Evolutionary conservation across 2,113 vertebrate species (phyloP).

Genomic region (Cebidichthys violaceus): DNA sequence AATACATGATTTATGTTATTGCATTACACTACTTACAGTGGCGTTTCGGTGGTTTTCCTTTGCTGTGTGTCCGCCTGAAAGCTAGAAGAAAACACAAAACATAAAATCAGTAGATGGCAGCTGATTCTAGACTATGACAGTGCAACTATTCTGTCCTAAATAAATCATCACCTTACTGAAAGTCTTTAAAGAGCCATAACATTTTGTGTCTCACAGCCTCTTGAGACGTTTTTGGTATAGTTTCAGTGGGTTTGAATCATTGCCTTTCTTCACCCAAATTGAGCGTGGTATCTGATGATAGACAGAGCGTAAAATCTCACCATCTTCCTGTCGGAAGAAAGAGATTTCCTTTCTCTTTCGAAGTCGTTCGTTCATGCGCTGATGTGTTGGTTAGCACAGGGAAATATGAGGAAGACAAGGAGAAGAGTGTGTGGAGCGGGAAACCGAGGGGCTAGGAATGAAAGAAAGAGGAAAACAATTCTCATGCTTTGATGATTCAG

Average conservation of each 20-base stretch:
- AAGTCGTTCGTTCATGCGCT: constrained; percentile 44
- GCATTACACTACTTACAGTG: neutral
- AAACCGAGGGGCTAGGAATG: constrained; percentile 24
- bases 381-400: constrained; percentile 49
- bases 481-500: constrained; percentile 70
- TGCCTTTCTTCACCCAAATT: constrained; percentile 45
- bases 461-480: constrained; percentile 63
- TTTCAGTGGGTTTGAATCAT: constrained; percentile 45
- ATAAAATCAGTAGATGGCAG: neutral
- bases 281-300: constrained; percentile 62
- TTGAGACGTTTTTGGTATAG: constrained; percentile 19
- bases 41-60: neutral
- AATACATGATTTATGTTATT: neutral
- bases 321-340: constrained; percentile 39
- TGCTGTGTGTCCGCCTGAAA: neutral
- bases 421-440: constrained; percentile 3
- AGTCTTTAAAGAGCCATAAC: constrained; percentile 23
- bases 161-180: constrained; percentile 20
- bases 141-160: neutral
- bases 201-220: constrained; percentile 39
- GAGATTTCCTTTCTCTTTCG: constrained; percentile 39
- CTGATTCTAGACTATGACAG: neutral
- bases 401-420: constrained; percentile 41
- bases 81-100: neutral
- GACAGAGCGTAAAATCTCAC: constrained; percentile 53